Evolutionary conservation across 2,797 vertebrate genomes (phyloP).

Genomic region (Psittacula derbiana): DNA sequence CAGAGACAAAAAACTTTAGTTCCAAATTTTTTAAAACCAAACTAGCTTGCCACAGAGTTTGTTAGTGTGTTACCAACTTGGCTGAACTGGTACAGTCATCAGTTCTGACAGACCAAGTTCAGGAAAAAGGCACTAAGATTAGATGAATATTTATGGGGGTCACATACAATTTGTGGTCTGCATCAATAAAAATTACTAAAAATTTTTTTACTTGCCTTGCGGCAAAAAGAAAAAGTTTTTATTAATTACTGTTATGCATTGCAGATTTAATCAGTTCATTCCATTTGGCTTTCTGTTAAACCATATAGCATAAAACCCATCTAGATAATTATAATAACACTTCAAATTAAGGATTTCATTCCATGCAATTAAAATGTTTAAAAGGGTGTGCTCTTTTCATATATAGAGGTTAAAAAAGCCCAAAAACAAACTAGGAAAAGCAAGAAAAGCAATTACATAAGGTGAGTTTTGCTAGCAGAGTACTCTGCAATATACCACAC

Average conservation of each 20-base stretch:
- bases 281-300: neutral
- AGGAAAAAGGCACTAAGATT: neutral
- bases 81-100: neutral
- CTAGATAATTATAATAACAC: neutral
- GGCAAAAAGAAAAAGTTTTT: neutral
- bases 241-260: neutral
- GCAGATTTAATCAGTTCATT: neutral
- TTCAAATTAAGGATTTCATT: neutral
- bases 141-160: neutral
- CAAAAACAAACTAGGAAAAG: neutral
- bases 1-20: neutral
- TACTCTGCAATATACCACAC: neutral
- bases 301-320: neutral
- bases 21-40: neutral
- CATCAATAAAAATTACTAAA: neutral
- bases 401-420: neutral
- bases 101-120: neutral
- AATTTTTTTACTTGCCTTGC: neutral
- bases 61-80: neutral
- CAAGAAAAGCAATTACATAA: neutral
- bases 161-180: neutral
- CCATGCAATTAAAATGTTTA: neutral
- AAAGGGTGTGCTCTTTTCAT: neutral
- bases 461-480: neutral
- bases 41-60: neutral